Conservation (phyloP, 2,888 invertebrate species). For the Aleiodes leptofemur region DNA sequence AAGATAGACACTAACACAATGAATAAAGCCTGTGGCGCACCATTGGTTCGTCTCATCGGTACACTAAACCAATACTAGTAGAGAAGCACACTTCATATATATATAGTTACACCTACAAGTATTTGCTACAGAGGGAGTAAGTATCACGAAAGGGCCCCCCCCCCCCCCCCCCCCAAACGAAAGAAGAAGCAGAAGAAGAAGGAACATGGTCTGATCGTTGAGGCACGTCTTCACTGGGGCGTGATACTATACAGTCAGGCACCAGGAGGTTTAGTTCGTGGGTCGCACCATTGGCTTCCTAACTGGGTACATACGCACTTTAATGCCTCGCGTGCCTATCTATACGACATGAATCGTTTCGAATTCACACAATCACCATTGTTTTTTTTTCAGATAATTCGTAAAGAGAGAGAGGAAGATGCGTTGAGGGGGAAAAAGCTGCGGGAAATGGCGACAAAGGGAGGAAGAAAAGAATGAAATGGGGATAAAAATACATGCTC, state of each 20-base stretch:
- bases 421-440: slow-evolving; percentile 8
- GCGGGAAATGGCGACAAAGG: background rate
- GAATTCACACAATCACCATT: slow-evolving; percentile 42
- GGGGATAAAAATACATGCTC: slow-evolving; percentile 31
- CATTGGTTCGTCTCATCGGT: slow-evolving; percentile 39
- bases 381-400: slow-evolving; percentile 35
- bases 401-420: slow-evolving; percentile 20
- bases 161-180: slow-evolving; percentile 9
- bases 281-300: slow-evolving; percentile 42
- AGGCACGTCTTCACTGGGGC: slow-evolving; percentile 37
- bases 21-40: slow-evolving; percentile 19
- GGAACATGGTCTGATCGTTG: slow-evolving; percentile 30
- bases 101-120: slow-evolving; percentile 6
- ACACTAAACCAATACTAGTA: slow-evolving; percentile 17
- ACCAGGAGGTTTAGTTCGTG: background rate
- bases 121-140: slow-evolving; percentile 12
- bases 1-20: slow-evolving; percentile 61
- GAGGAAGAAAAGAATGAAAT: slow-evolving; percentile 16
- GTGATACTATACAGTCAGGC: slow-evolving; percentile 22
- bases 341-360: slow-evolving; percentile 31
- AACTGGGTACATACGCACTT: slow-evolving; percentile 58
- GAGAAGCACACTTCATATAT: background rate
- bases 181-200: background rate
- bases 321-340: slow-evolving; percentile 46
- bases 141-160: background rate